Evolutionary conservation across 2,888 invertebrate genomes (phyloP).

Genomic region (Cerceris ruficornis): DNA sequence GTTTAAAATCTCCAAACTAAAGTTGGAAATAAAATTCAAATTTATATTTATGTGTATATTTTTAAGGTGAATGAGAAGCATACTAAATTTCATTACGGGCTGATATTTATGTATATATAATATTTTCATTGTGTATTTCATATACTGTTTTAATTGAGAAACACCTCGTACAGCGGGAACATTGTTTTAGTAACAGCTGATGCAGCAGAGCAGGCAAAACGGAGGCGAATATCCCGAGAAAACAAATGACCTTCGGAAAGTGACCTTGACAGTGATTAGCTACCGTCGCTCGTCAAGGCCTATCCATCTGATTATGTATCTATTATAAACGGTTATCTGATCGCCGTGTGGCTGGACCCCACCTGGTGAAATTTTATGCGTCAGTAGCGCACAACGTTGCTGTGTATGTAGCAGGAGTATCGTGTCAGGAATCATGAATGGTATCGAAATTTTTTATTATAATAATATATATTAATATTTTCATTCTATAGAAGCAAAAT

Average conservation of each 20-base stretch:
- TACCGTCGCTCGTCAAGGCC: constrained; percentile 81
- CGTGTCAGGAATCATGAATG: constrained; percentile 67
- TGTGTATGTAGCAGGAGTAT: constrained; percentile 70
- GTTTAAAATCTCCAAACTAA: background rate
- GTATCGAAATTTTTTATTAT: constrained; percentile 40
- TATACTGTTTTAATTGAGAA: constrained; percentile 74
- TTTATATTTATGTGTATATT: background rate
- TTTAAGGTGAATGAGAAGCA: background rate
- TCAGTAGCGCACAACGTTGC: constrained; percentile 78
- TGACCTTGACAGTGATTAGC: constrained; percentile 82
- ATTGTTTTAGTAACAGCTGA: constrained; percentile 81
- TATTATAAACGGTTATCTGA: constrained; percentile 77
- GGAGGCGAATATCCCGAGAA: constrained; percentile 88
- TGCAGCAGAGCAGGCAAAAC: constrained; percentile 82
- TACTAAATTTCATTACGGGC: no score
- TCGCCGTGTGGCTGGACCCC: constrained; percentile 81
- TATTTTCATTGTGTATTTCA: constrained; percentile 29
- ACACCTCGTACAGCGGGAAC: constrained; percentile 81
- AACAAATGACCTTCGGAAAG: constrained; percentile 87
- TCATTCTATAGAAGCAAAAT: constrained; percentile 26
- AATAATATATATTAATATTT: constrained; percentile 10
- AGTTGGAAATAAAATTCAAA: background rate
- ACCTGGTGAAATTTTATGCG: constrained; percentile 79
- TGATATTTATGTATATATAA: background rate
- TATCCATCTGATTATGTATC: constrained; percentile 76